Base-by-base conservation (phyloP, 2,888 invertebrate genomes). In the Eupeodes latifasciatus region DNA sequence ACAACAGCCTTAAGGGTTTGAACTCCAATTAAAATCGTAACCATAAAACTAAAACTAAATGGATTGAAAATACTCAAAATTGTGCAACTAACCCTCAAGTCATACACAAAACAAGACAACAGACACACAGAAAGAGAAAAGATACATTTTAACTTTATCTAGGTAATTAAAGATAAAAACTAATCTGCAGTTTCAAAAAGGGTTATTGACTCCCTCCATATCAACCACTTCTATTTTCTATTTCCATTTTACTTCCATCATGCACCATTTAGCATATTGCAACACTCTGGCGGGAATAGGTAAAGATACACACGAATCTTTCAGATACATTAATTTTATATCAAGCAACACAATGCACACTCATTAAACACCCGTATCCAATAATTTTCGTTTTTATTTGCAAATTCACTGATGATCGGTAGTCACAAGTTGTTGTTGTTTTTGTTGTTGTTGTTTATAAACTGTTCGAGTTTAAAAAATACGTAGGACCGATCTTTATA, bases 401-500 rank as follows among this genome's bases (percentile, higher is more conserved):
- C 62, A 40, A 75, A 61, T 61, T 64, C 62, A 51, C 78, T 81
- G 85, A 88, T 88, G 85, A 85, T 85, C 81, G 74, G 61, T 51
- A 62, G 76, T 62, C 66, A 55, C 51, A 47, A 12, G 47, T 19
- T 19, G 27, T n/a, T 47, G 27, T 69, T 44, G 57, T 44, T 27
- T 12, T 19, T 19, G 27, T n/a, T 47, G 27, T 69, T 44, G 57
- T 44, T 27, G 71, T 57, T 57, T 27, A 36, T 36, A n/a, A n/a
- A 27, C n/a, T 9, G 7, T 51, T 12, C 36, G 57, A 57, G 9
- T 49, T 3, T 59, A 34, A 14, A 27, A 55, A 66, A 19, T n/a
- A 72, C 4, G 7, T 36, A 40, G 1, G 59, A 72, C 44, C 10
- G 72, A 59, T 72, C n/a, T 59, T 72, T 59, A 72, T 72, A 59